Evolutionary conservation across 2,888 invertebrate species (phyloP).

Genomic region (Synanthedon andrenaeformis): DNA sequence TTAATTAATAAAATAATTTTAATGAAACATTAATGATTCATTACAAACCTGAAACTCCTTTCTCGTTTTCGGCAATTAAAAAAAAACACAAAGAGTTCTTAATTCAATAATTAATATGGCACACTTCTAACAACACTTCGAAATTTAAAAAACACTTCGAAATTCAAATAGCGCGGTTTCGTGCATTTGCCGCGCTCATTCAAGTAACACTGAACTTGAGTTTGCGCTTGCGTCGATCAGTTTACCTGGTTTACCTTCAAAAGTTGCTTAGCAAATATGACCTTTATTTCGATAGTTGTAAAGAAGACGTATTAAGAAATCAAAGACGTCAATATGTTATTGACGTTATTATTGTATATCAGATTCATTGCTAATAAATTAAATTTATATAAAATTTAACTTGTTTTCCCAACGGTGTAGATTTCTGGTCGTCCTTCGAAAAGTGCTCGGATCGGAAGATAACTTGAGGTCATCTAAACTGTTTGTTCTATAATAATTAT

Average conservation of each 20-base stretch:
- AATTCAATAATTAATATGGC: slow-evolving; percentile 9
- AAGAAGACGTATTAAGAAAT: background rate
- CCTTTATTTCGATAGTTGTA: background rate
- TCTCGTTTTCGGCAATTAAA: background rate
- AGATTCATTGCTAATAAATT: background rate
- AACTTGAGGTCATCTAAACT: too few species aligned
- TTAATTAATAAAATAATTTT: too few species aligned
- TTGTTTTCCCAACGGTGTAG: background rate
- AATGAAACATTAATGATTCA: too few species aligned
- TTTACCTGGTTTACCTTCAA: slow-evolving; percentile 33
- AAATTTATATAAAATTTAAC: background rate
- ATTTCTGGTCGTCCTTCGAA: background rate
- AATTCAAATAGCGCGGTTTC: slow-evolving; percentile 19
- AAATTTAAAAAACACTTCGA: slow-evolving; percentile 17
- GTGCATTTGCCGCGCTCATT: slow-evolving; percentile 29
- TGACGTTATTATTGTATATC: background rate
- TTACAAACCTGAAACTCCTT: too few species aligned
- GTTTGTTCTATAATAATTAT: too few species aligned
- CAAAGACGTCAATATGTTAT: background rate
- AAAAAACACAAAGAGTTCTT: background rate
- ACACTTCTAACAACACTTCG: slow-evolving; percentile 18
- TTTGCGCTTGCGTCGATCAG: slow-evolving; percentile 29
- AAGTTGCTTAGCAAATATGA: background rate
- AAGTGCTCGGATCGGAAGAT: too few species aligned
- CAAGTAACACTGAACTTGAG: slow-evolving; percentile 57